phyloP scores from a whole-genome alignment of 2,888 invertebrate genomes.

The Molorchus minor region DNA sequence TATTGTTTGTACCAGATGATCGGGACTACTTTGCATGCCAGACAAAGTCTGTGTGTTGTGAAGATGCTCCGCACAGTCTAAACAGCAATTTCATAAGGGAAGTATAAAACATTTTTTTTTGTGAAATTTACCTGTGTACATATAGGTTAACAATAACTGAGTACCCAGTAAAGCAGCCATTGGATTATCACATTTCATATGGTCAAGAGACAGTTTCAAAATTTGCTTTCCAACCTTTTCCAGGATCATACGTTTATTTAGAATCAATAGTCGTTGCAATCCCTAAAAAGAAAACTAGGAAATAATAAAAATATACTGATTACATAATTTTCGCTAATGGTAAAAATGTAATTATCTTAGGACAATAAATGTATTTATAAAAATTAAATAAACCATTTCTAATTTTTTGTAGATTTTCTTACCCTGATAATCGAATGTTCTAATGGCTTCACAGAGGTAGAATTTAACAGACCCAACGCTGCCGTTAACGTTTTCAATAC shows the following conservation, averaged over 20 bases:
- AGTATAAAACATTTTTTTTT: too few species aligned
- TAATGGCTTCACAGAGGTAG: slow-evolving; percentile 33
- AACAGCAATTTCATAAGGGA: slow-evolving; percentile 36
- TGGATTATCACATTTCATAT: slow-evolving; percentile 75
- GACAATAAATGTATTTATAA: neutral
- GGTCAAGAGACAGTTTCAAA: slow-evolving; percentile 74
- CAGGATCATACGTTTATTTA: slow-evolving; percentile 64
- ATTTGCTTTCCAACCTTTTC: slow-evolving; percentile 71
- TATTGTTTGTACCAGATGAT: slow-evolving; percentile 79
- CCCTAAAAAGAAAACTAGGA: slow-evolving; percentile 64
- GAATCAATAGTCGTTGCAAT: slow-evolving; percentile 73
- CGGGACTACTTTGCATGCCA: slow-evolving; percentile 72
- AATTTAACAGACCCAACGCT: slow-evolving; percentile 64
- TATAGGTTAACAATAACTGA: slow-evolving; percentile 79
- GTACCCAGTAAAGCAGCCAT: slow-evolving; percentile 75
- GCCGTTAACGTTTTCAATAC: slow-evolving; percentile 68
- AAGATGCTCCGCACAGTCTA: slow-evolving; percentile 65
- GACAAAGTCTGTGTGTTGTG: slow-evolving; percentile 63
- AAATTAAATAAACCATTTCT: too few species aligned
- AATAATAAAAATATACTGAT: neutral
- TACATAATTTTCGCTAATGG: neutral
- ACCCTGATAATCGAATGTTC: slow-evolving; percentile 55
- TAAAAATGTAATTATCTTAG: neutral
- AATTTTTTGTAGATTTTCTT: too few species aligned
- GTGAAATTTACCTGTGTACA: slow-evolving; percentile 71